Evolutionary conservation across 2,113 vertebrate species (phyloP).

Genomic region (Phrynosoma platyrhinos): DNA sequence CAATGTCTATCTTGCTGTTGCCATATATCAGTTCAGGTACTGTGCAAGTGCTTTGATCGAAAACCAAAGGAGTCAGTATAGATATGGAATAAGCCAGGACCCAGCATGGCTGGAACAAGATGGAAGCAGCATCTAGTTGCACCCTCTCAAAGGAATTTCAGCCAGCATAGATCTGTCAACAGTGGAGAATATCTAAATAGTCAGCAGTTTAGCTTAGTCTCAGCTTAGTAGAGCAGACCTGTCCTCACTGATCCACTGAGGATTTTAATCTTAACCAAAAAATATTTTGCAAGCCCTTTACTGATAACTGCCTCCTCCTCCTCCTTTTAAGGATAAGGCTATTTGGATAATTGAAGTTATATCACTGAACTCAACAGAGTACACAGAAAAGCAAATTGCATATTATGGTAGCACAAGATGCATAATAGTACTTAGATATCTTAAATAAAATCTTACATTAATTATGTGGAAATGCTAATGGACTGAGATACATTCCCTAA

Average conservation of each 20-base stretch:
- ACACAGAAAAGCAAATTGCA: not conserved
- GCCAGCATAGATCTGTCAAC: not conserved
- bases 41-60: not conserved
- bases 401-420: not conserved
- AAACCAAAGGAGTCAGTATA: not conserved
- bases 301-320: not conserved
- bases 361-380: not conserved
- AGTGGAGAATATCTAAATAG: not conserved
- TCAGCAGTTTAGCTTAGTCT: not conserved
- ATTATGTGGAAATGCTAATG: constrained; percentile 7
- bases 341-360: not conserved
- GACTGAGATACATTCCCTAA: constrained; percentile 29
- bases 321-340: not conserved
- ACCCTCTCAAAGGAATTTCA: not conserved
- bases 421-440: not conserved
- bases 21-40: not conserved
- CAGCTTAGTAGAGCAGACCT: not conserved
- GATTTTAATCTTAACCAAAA: not conserved
- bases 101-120: not conserved
- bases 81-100: not conserved
- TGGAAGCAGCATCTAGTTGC: not conserved
- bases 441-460: not conserved
- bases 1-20: not conserved
- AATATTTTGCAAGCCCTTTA: not conserved
- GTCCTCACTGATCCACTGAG: not conserved